Evolutionary conservation across 2,113 vertebrate species (phyloP).

Genomic region (Gambusia affinis): DNA sequence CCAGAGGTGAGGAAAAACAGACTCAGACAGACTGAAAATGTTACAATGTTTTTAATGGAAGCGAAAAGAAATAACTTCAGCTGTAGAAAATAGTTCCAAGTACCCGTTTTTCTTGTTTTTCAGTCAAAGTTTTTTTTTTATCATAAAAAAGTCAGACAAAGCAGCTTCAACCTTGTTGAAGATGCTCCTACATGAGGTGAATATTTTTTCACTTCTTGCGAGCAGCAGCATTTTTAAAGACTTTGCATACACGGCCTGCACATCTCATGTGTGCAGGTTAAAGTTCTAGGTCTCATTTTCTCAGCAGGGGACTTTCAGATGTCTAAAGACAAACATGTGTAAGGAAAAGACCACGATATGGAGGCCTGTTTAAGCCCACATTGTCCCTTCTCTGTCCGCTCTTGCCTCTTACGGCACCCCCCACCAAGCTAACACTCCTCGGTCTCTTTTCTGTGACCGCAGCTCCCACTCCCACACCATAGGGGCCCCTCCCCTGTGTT

Average conservation of each 20-base stretch:
- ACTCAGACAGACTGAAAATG: slow-evolving; percentile 61
- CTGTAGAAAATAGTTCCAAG: slow-evolving; percentile 10
- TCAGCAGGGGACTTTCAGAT: slow-evolving; percentile 66
- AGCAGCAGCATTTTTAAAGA: slow-evolving; percentile 7
- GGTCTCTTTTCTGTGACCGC: slow-evolving; percentile 72
- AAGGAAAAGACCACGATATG: slow-evolving; percentile 67
- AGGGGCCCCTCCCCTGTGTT: slow-evolving; percentile 91
- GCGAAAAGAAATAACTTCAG: slow-evolving; percentile 16
- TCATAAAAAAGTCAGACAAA: not conserved
- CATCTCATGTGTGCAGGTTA: slow-evolving; percentile 65
- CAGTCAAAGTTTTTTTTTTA: not conserved
- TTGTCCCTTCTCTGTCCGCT: slow-evolving; percentile 72
- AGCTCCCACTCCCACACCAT: slow-evolving; percentile 86
- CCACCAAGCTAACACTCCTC: slow-evolving; percentile 76
- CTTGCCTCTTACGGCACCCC: slow-evolving; percentile 71
- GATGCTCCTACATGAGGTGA: not conserved
- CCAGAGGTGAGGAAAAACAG: slow-evolving; percentile 59
- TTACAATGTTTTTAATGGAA: slow-evolving; percentile 1
- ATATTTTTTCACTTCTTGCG: slow-evolving; percentile 17
- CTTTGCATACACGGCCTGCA: slow-evolving; percentile 1
- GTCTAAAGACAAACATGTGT: slow-evolving; percentile 75
- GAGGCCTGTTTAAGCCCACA: slow-evolving; percentile 79
- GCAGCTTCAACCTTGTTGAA: not conserved
- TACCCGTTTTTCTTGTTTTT: slow-evolving; percentile 34
- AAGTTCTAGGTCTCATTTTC: slow-evolving; percentile 74